These are phyloP conservation scores for Pemphigus obesinymphae DNA, from an alignment of 1,140 invertebrate genomes.

Conservation along the genomic window DNA sequence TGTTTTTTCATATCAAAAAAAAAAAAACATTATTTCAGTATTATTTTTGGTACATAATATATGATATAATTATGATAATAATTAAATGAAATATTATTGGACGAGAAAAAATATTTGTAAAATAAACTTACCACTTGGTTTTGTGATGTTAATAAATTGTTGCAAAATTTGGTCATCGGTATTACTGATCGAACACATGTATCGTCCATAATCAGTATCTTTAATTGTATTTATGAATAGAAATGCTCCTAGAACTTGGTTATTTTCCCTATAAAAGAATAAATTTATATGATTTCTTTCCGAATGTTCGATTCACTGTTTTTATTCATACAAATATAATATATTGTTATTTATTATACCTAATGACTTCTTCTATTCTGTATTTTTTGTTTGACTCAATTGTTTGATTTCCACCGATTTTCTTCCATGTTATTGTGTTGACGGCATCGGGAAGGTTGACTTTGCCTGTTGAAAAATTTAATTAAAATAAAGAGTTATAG, in stretches of 20 bases:
- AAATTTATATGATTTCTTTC: too few relatives aligned
- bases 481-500: too few relatives aligned
- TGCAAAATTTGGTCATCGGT: slow-evolving; percentile 53
- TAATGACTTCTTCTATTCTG: background rate
- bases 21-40: too few relatives aligned
- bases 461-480: slow-evolving; percentile 51
- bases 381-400: slow-evolving; percentile 14
- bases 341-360: background rate
- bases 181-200: slow-evolving; percentile 59
- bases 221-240: slow-evolving; percentile 59
- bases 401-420: slow-evolving; percentile 55
- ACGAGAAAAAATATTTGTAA: background rate
- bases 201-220: slow-evolving; percentile 63
- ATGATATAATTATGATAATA: too few relatives aligned
- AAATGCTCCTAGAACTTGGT: slow-evolving; percentile 66
- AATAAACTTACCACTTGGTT: slow-evolving; percentile 49
- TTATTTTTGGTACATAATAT: too few relatives aligned
- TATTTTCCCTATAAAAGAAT: slow-evolving; percentile 60
- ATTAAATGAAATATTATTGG: too few relatives aligned
- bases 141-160: slow-evolving; percentile 52
- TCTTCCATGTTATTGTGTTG: slow-evolving; percentile 62
- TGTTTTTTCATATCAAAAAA: too few relatives aligned
- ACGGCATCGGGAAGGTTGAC: slow-evolving; percentile 66
- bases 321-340: background rate
- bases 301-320: too few relatives aligned